phyloP scores from a whole-genome alignment of 30 jellyfish, hydroid and myxozoan genomes.

The Nemopilema nomurai region DNA sequence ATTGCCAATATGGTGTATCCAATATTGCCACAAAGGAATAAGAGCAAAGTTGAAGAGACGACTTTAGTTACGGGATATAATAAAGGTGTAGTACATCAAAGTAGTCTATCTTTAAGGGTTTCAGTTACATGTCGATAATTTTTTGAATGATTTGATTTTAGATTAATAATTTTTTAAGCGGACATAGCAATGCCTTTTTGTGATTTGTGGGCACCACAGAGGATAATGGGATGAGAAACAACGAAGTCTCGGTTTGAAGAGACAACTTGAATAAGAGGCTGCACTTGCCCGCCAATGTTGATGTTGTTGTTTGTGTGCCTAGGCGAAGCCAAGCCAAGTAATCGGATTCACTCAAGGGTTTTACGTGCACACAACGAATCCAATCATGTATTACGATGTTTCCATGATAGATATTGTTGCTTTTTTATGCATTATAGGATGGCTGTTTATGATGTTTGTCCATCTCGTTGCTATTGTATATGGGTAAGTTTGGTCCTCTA shows the following conservation, averaged over 20 bases:
- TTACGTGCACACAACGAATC: not conserved
- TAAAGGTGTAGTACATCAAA: no score
- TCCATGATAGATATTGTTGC: constrained; percentile 33
- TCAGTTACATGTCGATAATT: no score
- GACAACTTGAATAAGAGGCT: constrained; percentile 14
- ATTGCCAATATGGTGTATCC: no score
- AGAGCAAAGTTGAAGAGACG: no score
- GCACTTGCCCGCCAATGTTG: not conserved
- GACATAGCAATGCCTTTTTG: no score
- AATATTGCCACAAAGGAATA: no score
- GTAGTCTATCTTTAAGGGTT: no score
- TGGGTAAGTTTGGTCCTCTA: constrained; percentile 67
- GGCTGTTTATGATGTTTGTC: constrained; percentile 57
- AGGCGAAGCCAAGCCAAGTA: not conserved
- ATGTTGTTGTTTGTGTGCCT: not conserved
- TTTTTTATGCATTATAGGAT: constrained; percentile 25
- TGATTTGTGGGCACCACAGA: no score
- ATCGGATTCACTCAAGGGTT: not conserved
- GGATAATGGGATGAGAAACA: not conserved
- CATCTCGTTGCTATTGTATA: constrained; percentile 59
- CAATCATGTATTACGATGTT: constrained; percentile 39
- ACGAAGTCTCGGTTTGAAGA: not conserved
- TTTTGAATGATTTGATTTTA: no score
- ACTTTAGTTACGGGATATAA: no score
- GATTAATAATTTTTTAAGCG: no score